Evolutionary conservation across 2,888 invertebrate species (phyloP).

Genomic region (Elysia crispata): DNA sequence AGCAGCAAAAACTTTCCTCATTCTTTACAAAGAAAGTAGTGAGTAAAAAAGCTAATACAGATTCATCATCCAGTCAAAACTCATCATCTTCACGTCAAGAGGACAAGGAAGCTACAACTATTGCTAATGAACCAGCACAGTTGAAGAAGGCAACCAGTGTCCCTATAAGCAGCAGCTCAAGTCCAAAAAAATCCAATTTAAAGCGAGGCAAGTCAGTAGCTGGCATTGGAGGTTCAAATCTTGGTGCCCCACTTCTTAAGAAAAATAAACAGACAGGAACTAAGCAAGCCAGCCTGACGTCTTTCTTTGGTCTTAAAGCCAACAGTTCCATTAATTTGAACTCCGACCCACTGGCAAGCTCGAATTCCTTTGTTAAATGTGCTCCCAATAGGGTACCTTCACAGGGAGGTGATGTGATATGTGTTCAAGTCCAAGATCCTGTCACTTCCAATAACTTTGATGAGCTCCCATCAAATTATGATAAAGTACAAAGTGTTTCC

Average conservation of each 20-base stretch:
- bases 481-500: too few species aligned
- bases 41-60: not conserved
- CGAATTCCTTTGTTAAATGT: not conserved
- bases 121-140: not conserved
- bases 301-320: constrained; percentile 33
- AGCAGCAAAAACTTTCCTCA: constrained; percentile 72
- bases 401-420: not conserved
- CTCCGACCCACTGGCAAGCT: not conserved
- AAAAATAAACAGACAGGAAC: constrained; percentile 54
- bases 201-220: constrained; percentile 6
- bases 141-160: constrained; percentile 1
- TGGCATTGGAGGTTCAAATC: not conserved
- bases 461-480: not conserved
- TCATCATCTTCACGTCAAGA: too few species aligned
- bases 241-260: constrained; percentile 11
- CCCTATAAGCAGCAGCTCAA: not conserved
- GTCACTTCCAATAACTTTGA: not conserved
- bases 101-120: not conserved
- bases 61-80: not conserved
- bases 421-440: not conserved
- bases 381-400: not conserved
- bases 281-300: constrained; percentile 48
- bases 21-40: constrained; percentile 65
- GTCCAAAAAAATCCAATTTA: constrained; percentile 4
- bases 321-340: not conserved